A percentile compares a stretch with the other conserved stretches of the same genome.
phyloP scores from a whole-genome alignment of 2,888 invertebrate genomes.

The Subacronicta megacephala region DNA sequence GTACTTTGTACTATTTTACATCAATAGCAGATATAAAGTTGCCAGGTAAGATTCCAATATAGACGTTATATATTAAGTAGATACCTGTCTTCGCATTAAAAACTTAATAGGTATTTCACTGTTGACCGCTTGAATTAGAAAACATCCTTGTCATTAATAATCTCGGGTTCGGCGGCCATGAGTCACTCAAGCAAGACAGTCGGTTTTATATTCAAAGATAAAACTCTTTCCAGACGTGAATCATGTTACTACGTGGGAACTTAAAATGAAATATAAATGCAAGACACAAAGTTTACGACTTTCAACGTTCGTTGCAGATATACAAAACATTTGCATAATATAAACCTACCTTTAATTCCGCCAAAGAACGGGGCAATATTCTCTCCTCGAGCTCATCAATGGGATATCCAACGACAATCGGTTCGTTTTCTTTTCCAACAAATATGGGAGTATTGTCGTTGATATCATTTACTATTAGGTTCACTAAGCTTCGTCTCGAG shows the following conservation, averaged over 20 bases:
- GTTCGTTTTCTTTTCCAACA: conserved; percentile 71
- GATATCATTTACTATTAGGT: conserved; percentile 87
- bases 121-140: conserved; percentile 10
- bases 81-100: background rate
- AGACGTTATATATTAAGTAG: background rate
- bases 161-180: conserved; percentile 36
- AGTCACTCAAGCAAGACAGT: conserved; percentile 44
- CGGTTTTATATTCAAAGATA: conserved; percentile 47
- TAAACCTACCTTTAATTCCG: conserved; percentile 79
- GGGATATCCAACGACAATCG: conserved; percentile 85
- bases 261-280: conserved; percentile 43
- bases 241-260: conserved; percentile 52
- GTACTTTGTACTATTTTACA: too few species aligned
- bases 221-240: conserved; percentile 47
- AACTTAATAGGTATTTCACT: conserved; percentile 2
- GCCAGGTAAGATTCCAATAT: background rate
- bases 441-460: conserved; percentile 88
- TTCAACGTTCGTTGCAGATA: conserved; percentile 24
- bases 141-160: conserved; percentile 35
- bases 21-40: too few species aligned
- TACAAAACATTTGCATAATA: conserved; percentile 37
- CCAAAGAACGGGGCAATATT: conserved; percentile 81
- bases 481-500: conserved; percentile 78
- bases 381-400: conserved; percentile 72
- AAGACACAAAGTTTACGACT: conserved; percentile 47